These are phyloP conservation scores for Fulmarus glacialis DNA, from an alignment of 2,113 vertebrate species.

Conservation along the genomic window DNA sequence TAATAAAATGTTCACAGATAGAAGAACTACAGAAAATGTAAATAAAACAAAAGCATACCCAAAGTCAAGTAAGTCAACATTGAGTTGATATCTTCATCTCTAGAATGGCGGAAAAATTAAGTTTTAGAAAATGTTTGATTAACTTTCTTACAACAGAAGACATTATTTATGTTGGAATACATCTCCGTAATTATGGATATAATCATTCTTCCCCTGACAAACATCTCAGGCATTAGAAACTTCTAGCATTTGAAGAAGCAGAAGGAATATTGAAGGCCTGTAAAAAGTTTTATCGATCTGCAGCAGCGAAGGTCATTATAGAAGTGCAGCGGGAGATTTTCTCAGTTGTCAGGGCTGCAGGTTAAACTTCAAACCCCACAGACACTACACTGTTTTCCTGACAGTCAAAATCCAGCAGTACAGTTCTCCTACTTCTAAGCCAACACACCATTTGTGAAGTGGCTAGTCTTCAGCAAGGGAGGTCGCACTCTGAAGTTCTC, in stretches of 20 bases:
- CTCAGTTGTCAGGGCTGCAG: background rate
- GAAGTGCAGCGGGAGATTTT: background rate
- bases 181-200: background rate
- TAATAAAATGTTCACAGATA: background rate
- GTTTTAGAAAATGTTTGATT: background rate
- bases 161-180: background rate
- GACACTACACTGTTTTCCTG: background rate
- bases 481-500: background rate
- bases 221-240: background rate
- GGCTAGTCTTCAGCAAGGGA: background rate
- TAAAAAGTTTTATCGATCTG: background rate
- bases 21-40: background rate
- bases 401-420: background rate
- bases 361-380: background rate
- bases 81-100: slow-evolving; percentile 71
- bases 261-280: background rate
- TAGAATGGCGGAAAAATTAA: slow-evolving; percentile 34
- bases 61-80: slow-evolving; percentile 80
- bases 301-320: background rate
- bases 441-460: background rate
- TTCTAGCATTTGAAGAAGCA: background rate
- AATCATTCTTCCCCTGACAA: background rate
- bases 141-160: background rate
- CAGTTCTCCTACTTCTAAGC: background rate
- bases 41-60: slow-evolving; percentile 74